Evolutionary conservation across 2,797 vertebrate species (phyloP), one percentile per base, ranked within the genome.

Genomic region (Alauda arvensis): DNA sequence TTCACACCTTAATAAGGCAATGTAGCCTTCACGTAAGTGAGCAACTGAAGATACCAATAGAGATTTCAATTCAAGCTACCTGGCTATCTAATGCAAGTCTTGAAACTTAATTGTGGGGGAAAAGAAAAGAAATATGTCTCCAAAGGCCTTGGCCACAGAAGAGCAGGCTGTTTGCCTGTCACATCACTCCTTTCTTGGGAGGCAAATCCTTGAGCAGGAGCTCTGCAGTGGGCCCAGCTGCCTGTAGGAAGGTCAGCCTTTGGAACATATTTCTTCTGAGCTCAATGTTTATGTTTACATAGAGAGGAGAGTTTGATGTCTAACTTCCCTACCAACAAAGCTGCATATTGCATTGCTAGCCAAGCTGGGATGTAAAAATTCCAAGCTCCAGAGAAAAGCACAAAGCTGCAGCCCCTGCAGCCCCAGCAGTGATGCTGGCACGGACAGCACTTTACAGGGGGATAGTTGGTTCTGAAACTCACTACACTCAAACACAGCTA

Each of bases 21-120:
- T 98, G 98, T 99, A 98, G 98, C 98, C 98, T 98, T 98, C 99
- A 99, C 98, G 99, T 99, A 99, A 99, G 99, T 99, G 98, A 98
- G 98, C 99, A 99, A 98, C 99, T 98, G 99, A 98, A 98, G 98
- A 99, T 98, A 98, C 98, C 98, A 97, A 93, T 96, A 95, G 91
- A 95, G 91, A 91, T 93, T 86, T 83, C 95, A 85, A 45, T 94
- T 92, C 95, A 95, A 95, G 95, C 95, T 95, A 93, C 95, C 96
- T 97, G 96, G 95, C 95, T 96, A 96, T 98, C 98, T 98, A 98
- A 98, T 97, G 98, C 96, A 98, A 97, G 97, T 96, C 97, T 96
- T 96, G 97, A 97, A 96, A 96, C 96, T 96, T 97, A 97, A 96
- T 93, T 96, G 97, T 96, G 97, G 97, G 96, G 94, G n/a, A 95